These are phyloP conservation scores for Archaeoteleia sp. DNA, from an alignment of 2,888 invertebrate species.

Conservation along the genomic window DNA sequence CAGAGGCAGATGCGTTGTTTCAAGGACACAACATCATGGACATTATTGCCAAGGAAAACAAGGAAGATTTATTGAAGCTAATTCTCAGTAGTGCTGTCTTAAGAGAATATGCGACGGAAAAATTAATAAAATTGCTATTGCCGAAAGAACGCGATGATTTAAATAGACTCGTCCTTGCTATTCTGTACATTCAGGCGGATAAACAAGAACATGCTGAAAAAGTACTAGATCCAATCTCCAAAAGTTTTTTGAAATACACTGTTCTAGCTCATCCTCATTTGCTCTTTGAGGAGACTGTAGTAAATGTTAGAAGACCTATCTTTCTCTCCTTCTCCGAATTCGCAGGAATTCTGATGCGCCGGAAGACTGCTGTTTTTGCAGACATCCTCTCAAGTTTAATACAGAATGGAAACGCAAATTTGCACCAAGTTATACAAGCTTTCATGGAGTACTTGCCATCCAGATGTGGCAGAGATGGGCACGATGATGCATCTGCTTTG, in stretches of 20 bases:
- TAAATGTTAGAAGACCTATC: constrained; percentile 68
- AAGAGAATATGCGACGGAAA: constrained; percentile 78
- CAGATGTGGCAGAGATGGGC: constrained; percentile 78
- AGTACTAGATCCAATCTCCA: constrained; percentile 74
- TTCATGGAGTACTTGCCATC: constrained; percentile 82
- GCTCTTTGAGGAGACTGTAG: constrained; percentile 76
- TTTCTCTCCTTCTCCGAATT: constrained; percentile 77
- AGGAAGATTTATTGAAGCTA: constrained; percentile 75
- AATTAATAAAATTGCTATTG: constrained; percentile 75
- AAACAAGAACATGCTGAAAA: constrained; percentile 75
- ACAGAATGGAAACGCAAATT: constrained; percentile 71
- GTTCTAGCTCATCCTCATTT: constrained; percentile 76
- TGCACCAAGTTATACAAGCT: constrained; percentile 76
- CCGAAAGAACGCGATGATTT: constrained; percentile 66
- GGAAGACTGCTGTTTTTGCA: constrained; percentile 75
- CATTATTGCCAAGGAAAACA: constrained; percentile 63
- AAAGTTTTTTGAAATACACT: constrained; percentile 71
- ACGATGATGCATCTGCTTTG: constrained; percentile 70
- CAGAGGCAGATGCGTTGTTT: constrained; percentile 75
- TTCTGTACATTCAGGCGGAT: constrained; percentile 77
- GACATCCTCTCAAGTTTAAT: constrained; percentile 76
- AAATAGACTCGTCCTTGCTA: constrained; percentile 75
- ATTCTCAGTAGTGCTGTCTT: constrained; percentile 77
- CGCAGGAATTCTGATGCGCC: constrained; percentile 76
- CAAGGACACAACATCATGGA: constrained; percentile 70